Evolutionary conservation across 1,140 invertebrate species (phyloP).

Genomic region (Schlechtendalia chinensis): DNA sequence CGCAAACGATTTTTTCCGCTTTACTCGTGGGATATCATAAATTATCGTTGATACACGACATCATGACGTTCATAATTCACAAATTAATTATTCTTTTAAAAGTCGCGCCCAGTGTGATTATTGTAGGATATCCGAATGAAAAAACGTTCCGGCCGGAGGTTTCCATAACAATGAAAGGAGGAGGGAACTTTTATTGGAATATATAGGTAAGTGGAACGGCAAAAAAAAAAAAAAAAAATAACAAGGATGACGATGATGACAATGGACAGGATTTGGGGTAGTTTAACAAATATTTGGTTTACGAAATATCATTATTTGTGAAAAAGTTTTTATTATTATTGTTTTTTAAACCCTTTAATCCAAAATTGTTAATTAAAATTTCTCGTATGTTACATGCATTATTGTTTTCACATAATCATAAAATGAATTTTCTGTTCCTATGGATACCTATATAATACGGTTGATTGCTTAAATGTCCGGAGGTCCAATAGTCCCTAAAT

Average conservation of each 20-base stretch:
- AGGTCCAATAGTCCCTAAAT: no score
- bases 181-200: conserved; percentile 14
- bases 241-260: conserved; percentile 2
- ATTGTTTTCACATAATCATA: neutral
- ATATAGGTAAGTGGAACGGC: conserved; percentile 13
- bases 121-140: conserved; percentile 46
- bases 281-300: conserved; percentile 36
- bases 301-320: neutral
- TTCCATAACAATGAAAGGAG: conserved; percentile 5
- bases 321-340: neutral
- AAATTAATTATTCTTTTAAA: conserved; percentile 42
- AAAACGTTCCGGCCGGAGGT: conserved; percentile 24
- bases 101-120: conserved; percentile 29
- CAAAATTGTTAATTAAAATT: conserved; percentile 10
- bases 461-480: neutral
- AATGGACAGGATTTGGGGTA: neutral
- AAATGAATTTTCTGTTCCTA: neutral
- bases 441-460: neutral
- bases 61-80: conserved; percentile 28
- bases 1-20: conserved; percentile 16
- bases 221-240: neutral
- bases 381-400: neutral
- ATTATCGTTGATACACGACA: conserved; percentile 31
- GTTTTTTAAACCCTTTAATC: neutral
- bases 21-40: conserved; percentile 16